Evolutionary conservation across 2,888 invertebrate species (phyloP).

Genomic region (Ephialtes manifestator): DNA sequence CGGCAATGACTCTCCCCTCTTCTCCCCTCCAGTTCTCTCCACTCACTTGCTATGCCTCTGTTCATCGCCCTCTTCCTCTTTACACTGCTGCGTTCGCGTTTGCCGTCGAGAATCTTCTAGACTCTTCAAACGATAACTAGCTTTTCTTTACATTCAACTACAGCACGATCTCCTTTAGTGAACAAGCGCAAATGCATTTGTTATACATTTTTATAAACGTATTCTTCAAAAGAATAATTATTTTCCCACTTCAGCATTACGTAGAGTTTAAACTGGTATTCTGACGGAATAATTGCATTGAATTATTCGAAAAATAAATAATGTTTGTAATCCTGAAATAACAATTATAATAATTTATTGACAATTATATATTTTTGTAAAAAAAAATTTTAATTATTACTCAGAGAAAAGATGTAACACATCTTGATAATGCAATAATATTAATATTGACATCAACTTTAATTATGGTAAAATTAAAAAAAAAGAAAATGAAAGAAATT

Average conservation of each 20-base stretch:
- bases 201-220: neutral
- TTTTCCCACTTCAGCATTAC: neutral
- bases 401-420: no score
- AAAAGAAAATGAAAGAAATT: no score
- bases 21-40: neutral
- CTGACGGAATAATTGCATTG: neutral
- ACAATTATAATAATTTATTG: neutral
- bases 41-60: neutral
- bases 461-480: no score
- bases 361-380: neutral
- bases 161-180: neutral
- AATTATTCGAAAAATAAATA: neutral
- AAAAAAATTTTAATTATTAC: no score
- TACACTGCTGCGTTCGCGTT: neutral
- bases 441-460: no score
- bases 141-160: neutral
- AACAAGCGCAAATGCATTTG: neutral
- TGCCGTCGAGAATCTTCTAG: slow-evolving; percentile 14
- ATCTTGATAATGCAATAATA: no score
- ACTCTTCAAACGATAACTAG: neutral
- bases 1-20: slow-evolving; percentile 26
- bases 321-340: neutral
- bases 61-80: slow-evolving; percentile 14
- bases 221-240: neutral
- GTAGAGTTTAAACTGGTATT: neutral